Conservation (phyloP, 2,888 invertebrate species). For the Tipula confusa region DNA sequence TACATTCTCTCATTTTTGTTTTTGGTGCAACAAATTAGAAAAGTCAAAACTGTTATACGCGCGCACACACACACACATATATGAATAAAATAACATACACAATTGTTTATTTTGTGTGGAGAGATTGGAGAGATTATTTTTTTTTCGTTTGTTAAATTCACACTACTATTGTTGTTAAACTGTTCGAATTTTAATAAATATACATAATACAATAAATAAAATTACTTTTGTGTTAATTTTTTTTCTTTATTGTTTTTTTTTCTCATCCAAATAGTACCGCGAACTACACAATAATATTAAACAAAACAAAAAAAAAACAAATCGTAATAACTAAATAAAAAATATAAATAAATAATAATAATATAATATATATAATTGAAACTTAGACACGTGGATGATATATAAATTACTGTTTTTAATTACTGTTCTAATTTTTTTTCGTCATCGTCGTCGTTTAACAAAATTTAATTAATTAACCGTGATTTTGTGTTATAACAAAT, state of each 20-base stretch:
- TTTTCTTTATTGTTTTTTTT: conserved; percentile 15
- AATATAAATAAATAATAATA: background rate
- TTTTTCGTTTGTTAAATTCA: too few relatives aligned
- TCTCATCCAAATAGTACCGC: conserved; percentile 17
- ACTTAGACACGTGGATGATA: conserved; percentile 1
- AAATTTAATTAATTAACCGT: conserved; percentile 13
- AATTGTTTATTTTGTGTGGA: background rate
- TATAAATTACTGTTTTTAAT: background rate
- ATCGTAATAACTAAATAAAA: background rate
- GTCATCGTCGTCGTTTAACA: too few relatives aligned
- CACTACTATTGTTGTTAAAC: too few relatives aligned
- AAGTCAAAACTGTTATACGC: background rate
- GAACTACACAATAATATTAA: background rate
- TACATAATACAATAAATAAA: background rate
- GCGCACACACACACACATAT: background rate
- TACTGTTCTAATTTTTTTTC: background rate
- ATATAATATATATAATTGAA: conserved; percentile 1
- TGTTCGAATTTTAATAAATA: conserved; percentile 16
- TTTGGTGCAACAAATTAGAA: background rate
- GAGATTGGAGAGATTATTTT: background rate
- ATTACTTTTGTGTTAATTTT: background rate
- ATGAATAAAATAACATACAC: background rate
- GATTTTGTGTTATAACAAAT: background rate
- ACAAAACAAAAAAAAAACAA: background rate
- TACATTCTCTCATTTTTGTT: background rate